Evolutionary conservation across 2,888 invertebrate genomes (phyloP), one percentile per base, ranked within the genome.

Genomic region (Synanthedon myopaeformis): DNA sequence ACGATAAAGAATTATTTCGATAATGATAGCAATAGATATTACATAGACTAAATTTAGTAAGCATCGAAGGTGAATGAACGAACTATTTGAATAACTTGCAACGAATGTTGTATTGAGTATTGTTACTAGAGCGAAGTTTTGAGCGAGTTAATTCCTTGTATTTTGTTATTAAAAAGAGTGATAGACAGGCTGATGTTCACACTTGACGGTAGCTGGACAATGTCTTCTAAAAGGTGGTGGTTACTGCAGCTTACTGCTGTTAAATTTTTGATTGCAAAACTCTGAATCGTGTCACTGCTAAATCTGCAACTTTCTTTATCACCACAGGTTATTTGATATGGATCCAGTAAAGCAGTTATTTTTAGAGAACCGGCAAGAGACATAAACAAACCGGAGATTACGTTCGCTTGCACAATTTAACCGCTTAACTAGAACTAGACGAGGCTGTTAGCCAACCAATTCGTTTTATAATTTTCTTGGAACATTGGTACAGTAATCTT

Each of bases 41-140:
- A 60, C 35, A 41, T 55, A 63, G 28, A 28, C 35, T 35, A 58
- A 59, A 59, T 59, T 58, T 59, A 59, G 58, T 66, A 62, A 66
- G 57, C 64, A 65, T 68, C 62, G 63, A 59, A 66, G 72, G 72
- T 76, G 69, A 72, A 62, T 62, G 70, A 64, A 66, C 69, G 58
- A 59, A 65, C 65, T 64, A 62, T 62, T 56, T 58, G 57, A 53
- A 58, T 53, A 14, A n/a, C 45, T n/a, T 14, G 45, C 45, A 45
- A 14, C n/a, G n/a, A n/a, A 14, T 45, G 14, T 23, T 5, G 23
- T 23, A 23, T 23, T 23, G 23, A 23, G 4, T 3, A 23, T 23
- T 23, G 4, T 45, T 45, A 14, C 8, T 6, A 8, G 35, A 28
- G 35, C 2, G 35, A 35, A 10, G 5, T 23, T 5, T 23, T 23